phyloP scores from a whole-genome alignment of 2,113 vertebrate genomes.

The Chaetops frenatus region DNA sequence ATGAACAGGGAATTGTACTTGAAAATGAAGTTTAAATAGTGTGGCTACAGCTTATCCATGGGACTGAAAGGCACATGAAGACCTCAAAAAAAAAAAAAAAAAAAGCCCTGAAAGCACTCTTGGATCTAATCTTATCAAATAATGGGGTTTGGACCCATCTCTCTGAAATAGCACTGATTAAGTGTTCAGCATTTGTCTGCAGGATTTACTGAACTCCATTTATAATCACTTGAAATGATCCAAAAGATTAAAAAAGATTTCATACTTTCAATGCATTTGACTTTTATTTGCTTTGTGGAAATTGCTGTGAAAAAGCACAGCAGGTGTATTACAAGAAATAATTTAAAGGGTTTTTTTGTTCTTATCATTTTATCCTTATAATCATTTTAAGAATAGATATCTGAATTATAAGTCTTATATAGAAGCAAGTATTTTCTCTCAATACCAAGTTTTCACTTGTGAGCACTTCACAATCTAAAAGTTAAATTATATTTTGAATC shows the following conservation, averaged over 20 bases:
- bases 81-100: not conserved
- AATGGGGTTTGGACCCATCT: not conserved
- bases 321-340: not conserved
- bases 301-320: not conserved
- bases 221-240: not conserved
- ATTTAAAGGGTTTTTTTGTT: not conserved
- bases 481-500: not conserved
- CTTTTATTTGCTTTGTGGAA: not conserved
- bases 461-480: not conserved
- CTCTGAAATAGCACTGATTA: not conserved
- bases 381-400: not conserved
- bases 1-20: not conserved
- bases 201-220: not conserved
- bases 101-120: not conserved
- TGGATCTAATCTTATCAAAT: not conserved
- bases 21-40: not conserved
- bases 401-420: not conserved
- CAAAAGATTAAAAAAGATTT: not conserved
- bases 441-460: not conserved
- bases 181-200: not conserved
- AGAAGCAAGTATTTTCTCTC: not conserved
- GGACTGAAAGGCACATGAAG: not conserved
- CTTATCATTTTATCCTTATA: not conserved
- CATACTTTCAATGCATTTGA: not conserved
- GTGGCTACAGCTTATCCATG: not conserved